Evolutionary conservation across 2,888 invertebrate genomes (phyloP), one percentile per base, ranked within the genome.

Genomic region (Eristalis tenax): DNA sequence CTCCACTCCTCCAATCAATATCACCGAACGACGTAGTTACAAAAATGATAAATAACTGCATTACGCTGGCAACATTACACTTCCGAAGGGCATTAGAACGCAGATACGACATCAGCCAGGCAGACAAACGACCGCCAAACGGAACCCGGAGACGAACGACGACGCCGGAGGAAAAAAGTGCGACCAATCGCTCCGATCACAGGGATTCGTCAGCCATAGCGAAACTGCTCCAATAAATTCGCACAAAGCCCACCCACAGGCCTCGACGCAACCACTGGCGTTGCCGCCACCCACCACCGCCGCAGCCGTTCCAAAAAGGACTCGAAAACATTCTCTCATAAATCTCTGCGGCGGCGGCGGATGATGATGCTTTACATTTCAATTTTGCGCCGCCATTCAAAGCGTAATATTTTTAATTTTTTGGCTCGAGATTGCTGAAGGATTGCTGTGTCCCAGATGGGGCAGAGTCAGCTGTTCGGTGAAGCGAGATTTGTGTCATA

Each of bases 1-100:
- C 5, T n/a, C 15, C 15, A 43, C 6, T 4, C n/a, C 18, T 18
- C 50, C 18, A 6, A 1, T 1, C 50, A 71, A 18, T 15, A 38
- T 65, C 56, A 35, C 56, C n/a, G 6, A 23, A 15, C 23, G 56
- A 65, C 26, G 56, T 23, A 18, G 50, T 18, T 50, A 38, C n/a
- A 65, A 56, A 74, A 74, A 56, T 74, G 56, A 74, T 74, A 74
- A 64, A 74, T 56, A 64, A 35, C 73, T 23, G 64, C 73, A 64
- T 64, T 64, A 63, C 63, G 28, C 59, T 13, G 32, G 43, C 71
- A n/a, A 18, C 28, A 18, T 28, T 32, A 64, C 61, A 74, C 50
- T 74, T 64, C 64, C 18, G 50, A 66, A 18, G 57, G 15, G 28
- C 38, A 75, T 59, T 59, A 66, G 57, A 38, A 38, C 23, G 26